Evolutionary conservation across 2,888 invertebrate genomes (phyloP).

Genomic region (Drosophila antonietae): DNA sequence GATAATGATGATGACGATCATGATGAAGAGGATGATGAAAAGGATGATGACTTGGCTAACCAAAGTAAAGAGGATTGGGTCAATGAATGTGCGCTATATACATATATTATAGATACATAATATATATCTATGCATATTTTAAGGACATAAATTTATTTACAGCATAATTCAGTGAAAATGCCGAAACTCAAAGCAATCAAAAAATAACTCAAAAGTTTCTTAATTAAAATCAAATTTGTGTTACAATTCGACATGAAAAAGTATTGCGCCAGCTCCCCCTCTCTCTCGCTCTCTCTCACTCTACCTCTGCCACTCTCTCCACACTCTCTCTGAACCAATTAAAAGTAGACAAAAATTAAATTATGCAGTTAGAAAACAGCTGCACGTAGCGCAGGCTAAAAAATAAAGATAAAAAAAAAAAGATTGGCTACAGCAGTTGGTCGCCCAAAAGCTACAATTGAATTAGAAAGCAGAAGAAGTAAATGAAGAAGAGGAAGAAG

Average conservation of each 20-base stretch:
- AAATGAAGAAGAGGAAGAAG: neutral
- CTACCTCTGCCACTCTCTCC: neutral
- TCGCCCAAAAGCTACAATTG: slow-evolving; percentile 61
- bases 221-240: slow-evolving; percentile 59
- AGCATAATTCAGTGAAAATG: slow-evolving; percentile 18
- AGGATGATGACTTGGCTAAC: slow-evolving; percentile 18
- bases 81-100: slow-evolving; percentile 15
- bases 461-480: slow-evolving; percentile 54
- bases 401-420: slow-evolving; percentile 7
- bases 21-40: slow-evolving; percentile 11
- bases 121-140: neutral
- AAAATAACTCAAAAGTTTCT: slow-evolving; percentile 32
- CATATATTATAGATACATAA: neutral
- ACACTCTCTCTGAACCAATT: slow-evolving; percentile 61
- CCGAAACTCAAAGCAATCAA: slow-evolving; percentile 19
- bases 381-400: slow-evolving; percentile 38
- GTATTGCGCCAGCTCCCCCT: neutral
- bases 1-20: slow-evolving; percentile 5
- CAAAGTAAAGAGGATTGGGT: slow-evolving; percentile 7
- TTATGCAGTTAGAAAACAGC: slow-evolving; percentile 72
- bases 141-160: neutral
- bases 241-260: slow-evolving; percentile 38
- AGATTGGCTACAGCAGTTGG: slow-evolving; percentile 26
- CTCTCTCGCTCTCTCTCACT: neutral
- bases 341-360: slow-evolving; percentile 82